phyloP scores from a whole-genome alignment of 2,888 invertebrate genomes.

The Dryadula phaetusa region DNA sequence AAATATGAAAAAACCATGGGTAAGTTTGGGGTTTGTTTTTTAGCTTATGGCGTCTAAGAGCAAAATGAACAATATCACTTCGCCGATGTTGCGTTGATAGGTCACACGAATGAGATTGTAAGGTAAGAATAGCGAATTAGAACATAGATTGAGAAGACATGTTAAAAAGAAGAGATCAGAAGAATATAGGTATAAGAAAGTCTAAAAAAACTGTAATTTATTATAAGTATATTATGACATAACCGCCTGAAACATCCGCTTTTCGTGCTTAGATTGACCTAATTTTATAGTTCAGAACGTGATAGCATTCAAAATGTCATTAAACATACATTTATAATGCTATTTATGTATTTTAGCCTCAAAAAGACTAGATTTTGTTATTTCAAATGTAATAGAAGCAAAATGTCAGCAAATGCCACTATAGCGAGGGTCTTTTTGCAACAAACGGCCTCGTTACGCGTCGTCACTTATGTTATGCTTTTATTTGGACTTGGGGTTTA shows the following conservation, averaged over 20 bases:
- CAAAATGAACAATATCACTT: too few species aligned
- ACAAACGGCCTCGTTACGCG: conserved; percentile 38
- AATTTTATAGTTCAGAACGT: background rate
- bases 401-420: conserved; percentile 41
- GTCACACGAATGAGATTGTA: too few species aligned
- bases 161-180: too few species aligned
- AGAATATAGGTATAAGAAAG: too few species aligned
- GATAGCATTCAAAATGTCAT: conserved; percentile 20
- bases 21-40: too few species aligned
- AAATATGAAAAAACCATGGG: too few species aligned
- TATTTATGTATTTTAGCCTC: background rate
- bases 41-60: too few species aligned
- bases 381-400: conserved; percentile 27
- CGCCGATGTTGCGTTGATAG: too few species aligned
- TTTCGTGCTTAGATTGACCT: background rate
- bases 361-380: background rate
- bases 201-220: too few species aligned
- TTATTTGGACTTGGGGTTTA: conserved; percentile 30
- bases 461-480: conserved; percentile 35
- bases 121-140: too few species aligned
- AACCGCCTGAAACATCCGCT: background rate
- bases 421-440: conserved; percentile 37
- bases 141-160: too few species aligned
- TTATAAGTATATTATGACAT: too few species aligned
- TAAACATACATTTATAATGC: background rate